Evolutionary conservation across 2,113 vertebrate genomes (phyloP).

Genomic region (Charina bottae): DNA sequence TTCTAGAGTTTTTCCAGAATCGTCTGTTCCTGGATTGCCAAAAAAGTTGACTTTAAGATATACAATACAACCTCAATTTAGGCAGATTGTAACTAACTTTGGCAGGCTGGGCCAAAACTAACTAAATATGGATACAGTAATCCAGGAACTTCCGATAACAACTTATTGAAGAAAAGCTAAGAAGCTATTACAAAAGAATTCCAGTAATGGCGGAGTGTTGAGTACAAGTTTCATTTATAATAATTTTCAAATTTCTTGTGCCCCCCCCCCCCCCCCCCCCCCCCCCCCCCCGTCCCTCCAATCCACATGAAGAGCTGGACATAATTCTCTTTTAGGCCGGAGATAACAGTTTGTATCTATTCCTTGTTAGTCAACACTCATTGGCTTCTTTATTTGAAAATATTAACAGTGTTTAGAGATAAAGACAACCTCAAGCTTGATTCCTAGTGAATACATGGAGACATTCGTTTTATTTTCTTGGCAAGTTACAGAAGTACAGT

Average conservation of each 20-base stretch:
- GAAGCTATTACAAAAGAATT: background rate
- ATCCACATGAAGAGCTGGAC: background rate
- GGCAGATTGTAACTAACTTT: background rate
- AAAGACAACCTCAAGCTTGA: background rate
- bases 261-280: no score
- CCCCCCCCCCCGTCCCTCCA: no score
- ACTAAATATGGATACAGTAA: background rate
- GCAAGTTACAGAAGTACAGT: background rate
- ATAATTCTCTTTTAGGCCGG: background rate
- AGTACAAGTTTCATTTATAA: background rate
- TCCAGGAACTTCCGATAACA: background rate
- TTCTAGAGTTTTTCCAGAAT: background rate
- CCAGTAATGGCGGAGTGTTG: background rate
- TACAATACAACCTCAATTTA: background rate
- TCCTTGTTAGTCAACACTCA: background rate
- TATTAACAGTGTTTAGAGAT: slow-evolving; percentile 7
- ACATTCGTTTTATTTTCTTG: background rate
- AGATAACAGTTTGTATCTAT: background rate
- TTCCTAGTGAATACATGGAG: background rate
- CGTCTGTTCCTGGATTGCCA: background rate
- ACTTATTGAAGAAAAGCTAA: background rate
- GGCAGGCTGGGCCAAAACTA: background rate
- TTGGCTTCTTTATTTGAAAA: background rate
- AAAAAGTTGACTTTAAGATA: background rate
- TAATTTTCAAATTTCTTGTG: background rate